These are phyloP conservation scores for Pyrgus malvae DNA, from an alignment of 2,888 invertebrate species.

Conservation along the genomic window DNA sequence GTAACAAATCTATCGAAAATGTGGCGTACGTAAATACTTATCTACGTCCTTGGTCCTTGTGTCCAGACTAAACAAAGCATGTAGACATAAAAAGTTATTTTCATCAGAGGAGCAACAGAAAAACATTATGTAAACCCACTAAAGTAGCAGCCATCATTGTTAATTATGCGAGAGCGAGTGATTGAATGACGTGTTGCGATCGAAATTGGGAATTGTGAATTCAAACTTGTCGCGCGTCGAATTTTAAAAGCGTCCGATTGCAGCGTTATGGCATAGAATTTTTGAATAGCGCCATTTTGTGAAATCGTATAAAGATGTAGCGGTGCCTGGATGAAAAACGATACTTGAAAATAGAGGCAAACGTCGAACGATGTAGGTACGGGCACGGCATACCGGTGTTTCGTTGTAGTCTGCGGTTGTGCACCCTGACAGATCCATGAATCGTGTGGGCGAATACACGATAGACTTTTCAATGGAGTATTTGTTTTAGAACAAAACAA, in stretches of 20 bases:
- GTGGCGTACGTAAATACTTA: too few relatives aligned
- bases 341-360: slow-evolving; percentile 26
- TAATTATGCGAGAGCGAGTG: slow-evolving; percentile 5
- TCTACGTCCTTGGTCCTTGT: too few relatives aligned
- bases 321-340: slow-evolving; percentile 24
- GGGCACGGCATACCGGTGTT: slow-evolving; percentile 35
- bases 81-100: too few relatives aligned
- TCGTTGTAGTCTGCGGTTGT: slow-evolving; percentile 64
- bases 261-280: slow-evolving; percentile 24
- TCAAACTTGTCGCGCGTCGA: slow-evolving; percentile 20
- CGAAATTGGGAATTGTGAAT: slow-evolving; percentile 14
- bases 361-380: slow-evolving; percentile 23
- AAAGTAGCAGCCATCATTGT: too few relatives aligned
- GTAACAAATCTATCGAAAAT: too few relatives aligned
- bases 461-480: slow-evolving; percentile 64
- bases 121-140: too few relatives aligned
- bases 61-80: too few relatives aligned
- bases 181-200: slow-evolving; percentile 17
- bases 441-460: slow-evolving; percentile 59
- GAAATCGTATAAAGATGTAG: slow-evolving; percentile 26
- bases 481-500: slow-evolving; percentile 56
- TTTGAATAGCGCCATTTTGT: slow-evolving; percentile 23
- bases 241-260: slow-evolving; percentile 23
- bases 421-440: slow-evolving; percentile 64
- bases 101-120: too few relatives aligned